Evolutionary conservation across 2,888 invertebrate genomes (phyloP).

Genomic region (Eupithecia tripunctaria): DNA sequence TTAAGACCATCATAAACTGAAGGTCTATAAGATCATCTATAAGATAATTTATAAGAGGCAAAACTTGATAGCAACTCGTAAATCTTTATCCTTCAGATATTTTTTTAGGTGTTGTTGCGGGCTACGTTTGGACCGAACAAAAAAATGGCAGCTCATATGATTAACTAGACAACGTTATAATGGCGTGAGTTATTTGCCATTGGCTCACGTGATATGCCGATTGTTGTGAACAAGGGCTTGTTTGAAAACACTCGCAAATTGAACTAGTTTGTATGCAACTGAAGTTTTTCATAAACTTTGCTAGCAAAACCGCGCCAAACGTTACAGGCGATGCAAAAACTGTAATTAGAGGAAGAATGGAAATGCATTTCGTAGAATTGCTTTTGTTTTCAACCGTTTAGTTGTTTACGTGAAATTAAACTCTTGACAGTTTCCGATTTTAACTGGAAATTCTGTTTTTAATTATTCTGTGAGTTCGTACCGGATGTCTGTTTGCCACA

Average conservation of each 20-base stretch:
- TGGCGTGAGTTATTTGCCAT: conserved; percentile 20
- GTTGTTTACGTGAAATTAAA: conserved; percentile 65
- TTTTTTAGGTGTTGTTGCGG: background rate
- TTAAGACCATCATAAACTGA: no score
- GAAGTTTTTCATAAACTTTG: conserved; percentile 73
- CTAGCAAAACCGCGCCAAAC: conserved; percentile 60
- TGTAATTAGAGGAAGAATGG: conserved; percentile 72
- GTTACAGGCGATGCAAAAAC: conserved; percentile 62
- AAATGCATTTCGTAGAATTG: conserved; percentile 61
- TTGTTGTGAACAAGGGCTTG: conserved; percentile 44
- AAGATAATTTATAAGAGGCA: no score
- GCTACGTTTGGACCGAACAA: background rate
- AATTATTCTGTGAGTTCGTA: no score
- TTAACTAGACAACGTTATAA: background rate
- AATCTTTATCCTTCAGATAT: background rate
- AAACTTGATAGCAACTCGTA: no score
- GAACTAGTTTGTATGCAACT: conserved; percentile 71
- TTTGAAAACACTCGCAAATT: conserved; percentile 64
- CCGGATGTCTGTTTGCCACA: background rate
- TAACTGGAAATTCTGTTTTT: background rate
- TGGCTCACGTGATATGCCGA: conserved; percentile 45
- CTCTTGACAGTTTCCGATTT: conserved; percentile 55
- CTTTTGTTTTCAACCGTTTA: conserved; percentile 56
- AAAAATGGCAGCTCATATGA: background rate
- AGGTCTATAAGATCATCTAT: no score